Evolutionary conservation across 2,888 invertebrate genomes (phyloP), one percentile per base, ranked within the genome.

Genomic region (Ennomos quercinarius): DNA sequence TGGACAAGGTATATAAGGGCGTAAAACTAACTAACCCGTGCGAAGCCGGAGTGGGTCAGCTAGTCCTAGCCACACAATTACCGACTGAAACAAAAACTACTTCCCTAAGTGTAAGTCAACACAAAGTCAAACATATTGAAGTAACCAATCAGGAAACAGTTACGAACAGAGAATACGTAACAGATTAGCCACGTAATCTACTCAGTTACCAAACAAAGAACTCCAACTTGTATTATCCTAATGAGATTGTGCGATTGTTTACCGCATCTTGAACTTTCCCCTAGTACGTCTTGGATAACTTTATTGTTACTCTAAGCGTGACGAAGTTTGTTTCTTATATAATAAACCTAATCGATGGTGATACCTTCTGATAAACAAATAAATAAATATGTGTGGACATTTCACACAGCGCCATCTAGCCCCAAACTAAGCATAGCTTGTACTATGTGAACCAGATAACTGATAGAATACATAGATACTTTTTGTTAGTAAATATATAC

Each of bases 221-320:
- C 56, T 57, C 46, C 45, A 59, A 66, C 49, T 67, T 64, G 59
- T 67, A 60, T 69, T 69, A 67, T 66, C 62, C 67, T 77, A 76
- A 78, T 78, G 74, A 76, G 73, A 76, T 77, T 76, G 64, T 52
- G 39, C 72, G 68, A 73, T 71, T 75, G 76, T 76, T 79, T 74
- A 51, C 55, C 54, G 34, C 41, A 44, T 52, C 50, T 53, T 51
- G 51, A 59, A 55, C 41, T 60, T 60, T 27, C 38, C 46, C 46
- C 47, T 63, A 63, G 64, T 64, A 63, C 53, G 66, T 45, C 61
- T 67, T 65, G 37, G 48, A 60, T 72, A 56, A 53, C 37, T 47
- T 58, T 38, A 44, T 53, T 40, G 36, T 52, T 45, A 49, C 54
- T 47, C 61, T 54, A 53, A 60, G 35, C 36, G 40, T 48, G 48